These are phyloP conservation scores for Oegoconia quadripuncta DNA, from an alignment of 2,888 invertebrate species.

Conservation along the genomic window DNA sequence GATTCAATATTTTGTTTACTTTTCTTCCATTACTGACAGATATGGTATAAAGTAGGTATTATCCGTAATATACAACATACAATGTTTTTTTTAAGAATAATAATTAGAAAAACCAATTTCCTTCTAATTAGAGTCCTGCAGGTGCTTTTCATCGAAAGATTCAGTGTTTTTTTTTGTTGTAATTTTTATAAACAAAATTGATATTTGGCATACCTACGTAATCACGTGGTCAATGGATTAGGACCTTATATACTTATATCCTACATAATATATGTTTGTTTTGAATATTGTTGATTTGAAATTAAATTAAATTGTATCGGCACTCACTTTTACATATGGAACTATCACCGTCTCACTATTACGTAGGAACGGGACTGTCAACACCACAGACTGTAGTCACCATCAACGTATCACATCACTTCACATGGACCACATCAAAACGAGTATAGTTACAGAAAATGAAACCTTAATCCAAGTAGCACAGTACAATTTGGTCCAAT, in stretches of 20 bases:
- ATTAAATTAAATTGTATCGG: background rate
- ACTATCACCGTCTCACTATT: slow-evolving; percentile 16
- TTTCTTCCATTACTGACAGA: too few relatives aligned
- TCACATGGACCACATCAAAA: slow-evolving; percentile 42
- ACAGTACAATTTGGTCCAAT: slow-evolving; percentile 24
- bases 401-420: slow-evolving; percentile 52
- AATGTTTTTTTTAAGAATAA: too few relatives aligned
- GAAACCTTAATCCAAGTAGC: slow-evolving; percentile 18
- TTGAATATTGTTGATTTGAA: background rate
- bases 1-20: too few relatives aligned
- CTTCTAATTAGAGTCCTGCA: too few relatives aligned
- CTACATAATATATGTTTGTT: background rate
- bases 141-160: too few relatives aligned
- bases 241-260: background rate
- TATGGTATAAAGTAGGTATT: too few relatives aligned
- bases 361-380: slow-evolving; percentile 23
- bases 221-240: too few relatives aligned
- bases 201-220: too few relatives aligned
- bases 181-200: too few relatives aligned
- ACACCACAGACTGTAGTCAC: slow-evolving; percentile 47
- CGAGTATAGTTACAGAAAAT: slow-evolving; percentile 23
- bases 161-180: too few relatives aligned
- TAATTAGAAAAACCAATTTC: too few relatives aligned
- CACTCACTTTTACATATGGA: slow-evolving; percentile 16
- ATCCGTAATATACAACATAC: too few relatives aligned